Conservation (phyloP, 2,888 invertebrate species). For the Corbicula japonica region DNA sequence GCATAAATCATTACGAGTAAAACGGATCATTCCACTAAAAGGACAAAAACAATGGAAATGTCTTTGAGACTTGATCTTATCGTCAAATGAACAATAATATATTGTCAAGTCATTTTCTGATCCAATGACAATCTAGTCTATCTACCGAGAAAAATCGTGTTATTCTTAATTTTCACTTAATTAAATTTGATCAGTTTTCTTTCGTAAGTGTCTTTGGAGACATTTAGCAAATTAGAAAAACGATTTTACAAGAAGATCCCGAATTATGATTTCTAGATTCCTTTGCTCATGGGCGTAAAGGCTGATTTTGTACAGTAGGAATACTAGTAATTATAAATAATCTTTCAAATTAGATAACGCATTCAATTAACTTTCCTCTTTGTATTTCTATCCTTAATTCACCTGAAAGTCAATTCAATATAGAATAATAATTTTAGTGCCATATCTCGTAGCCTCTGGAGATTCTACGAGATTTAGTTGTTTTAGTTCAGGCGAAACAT, state of each 20-base stretch:
- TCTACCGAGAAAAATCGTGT: conserved; percentile 14
- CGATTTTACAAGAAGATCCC: conserved; percentile 16
- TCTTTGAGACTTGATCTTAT: conserved; percentile 41
- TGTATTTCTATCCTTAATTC: conserved; percentile 45
- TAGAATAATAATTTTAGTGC: conserved; percentile 39
- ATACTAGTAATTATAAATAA: conserved; percentile 52
- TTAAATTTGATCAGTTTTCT: conserved; percentile 41
- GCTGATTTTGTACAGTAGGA: conserved; percentile 35
- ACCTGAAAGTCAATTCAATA: conserved; percentile 56
- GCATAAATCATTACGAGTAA: conserved; percentile 30
- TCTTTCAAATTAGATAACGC: conserved; percentile 58
- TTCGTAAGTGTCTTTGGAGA: conserved; percentile 52
- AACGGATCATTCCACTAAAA: conserved; percentile 39
- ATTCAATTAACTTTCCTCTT: conserved; percentile 55
- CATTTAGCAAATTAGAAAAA: conserved; percentile 58
- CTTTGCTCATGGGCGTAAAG: conserved; percentile 19
- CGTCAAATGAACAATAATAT: conserved; percentile 32
- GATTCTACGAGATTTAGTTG: conserved; percentile 54
- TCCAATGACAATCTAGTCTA: conserved; percentile 13
- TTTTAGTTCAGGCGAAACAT: conserved; percentile 41
- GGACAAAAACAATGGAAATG: conserved; percentile 19
- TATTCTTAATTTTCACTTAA: conserved; percentile 35
- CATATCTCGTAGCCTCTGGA: conserved; percentile 55
- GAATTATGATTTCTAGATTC: conserved; percentile 24
- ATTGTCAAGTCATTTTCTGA: conserved; percentile 28